Base-by-base conservation (phyloP, 2,113 vertebrate species). In the Parotia lawesii region DNA sequence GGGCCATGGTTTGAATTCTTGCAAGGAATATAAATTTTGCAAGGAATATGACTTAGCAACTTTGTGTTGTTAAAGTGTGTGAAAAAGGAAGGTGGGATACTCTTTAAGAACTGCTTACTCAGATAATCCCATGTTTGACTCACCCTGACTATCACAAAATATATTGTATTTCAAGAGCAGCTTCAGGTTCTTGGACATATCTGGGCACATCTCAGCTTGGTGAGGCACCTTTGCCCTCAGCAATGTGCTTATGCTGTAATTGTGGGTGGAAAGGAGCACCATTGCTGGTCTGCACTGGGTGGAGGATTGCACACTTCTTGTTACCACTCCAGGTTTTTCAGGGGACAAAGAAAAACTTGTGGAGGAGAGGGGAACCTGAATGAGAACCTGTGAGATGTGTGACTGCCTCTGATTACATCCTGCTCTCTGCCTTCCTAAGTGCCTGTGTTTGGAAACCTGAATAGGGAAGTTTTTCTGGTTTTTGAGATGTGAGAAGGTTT, bases 381-480 rank as follows among this genome's bases (percentile, higher is more conserved):
- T 42, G 15, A 69, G 44, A 77, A 73, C 10, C 31, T 69, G 28
- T 24, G 11, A 79, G 31, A 8, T 57, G 2, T 56, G 6, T 56
- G 29, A 64, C 17, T 38, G 62, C 33, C 21, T 47, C 35, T 67
- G 20, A 45, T 75, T 62, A 18, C 29, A 51, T 72, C 25, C 22
- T 48, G 8, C 21, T 75, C 23, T 54, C 48, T 74, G 12, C 15
- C 13, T 7, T 84, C 27, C 33, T 70, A 28, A 13, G 12, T 22
- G 11, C 22, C 22, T 42, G 2, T 35, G n/a, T 53, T 81, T 0
- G 0, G 33, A 70, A 85, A 50, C 3, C 9, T 38, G 42, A 67
- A 35, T 2, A 22, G 38, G 19, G 25, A 61, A 27, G 10, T 5
- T 64, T 73, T 92, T 58, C 35, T 81, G 9, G 7, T 74, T 66